A percentile compares a stretch with the other conserved stretches of the same genome.
phyloP scores from a whole-genome alignment of 2,113 vertebrate species.

The Dicaeum eximium region DNA sequence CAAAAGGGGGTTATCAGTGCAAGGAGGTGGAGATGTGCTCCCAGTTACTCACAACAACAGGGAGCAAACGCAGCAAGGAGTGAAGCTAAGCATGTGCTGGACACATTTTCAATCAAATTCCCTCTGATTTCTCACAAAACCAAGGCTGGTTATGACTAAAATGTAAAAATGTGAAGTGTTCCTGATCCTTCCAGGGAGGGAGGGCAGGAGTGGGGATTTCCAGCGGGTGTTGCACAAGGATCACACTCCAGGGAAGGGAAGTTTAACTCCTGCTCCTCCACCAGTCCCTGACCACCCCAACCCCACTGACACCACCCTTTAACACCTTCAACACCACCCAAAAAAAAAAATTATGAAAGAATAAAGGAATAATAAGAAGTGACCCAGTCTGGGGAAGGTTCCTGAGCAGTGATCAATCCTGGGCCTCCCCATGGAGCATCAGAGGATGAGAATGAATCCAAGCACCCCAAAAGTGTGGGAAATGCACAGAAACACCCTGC shows the following conservation, averaged over 20 bases:
- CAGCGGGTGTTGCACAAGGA: conserved; percentile 3
- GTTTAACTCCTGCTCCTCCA: background rate
- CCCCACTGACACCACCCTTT: accelerated
- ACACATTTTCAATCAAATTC: background rate
- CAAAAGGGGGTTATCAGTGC: background rate
- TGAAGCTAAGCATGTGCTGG: background rate
- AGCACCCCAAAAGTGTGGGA: background rate
- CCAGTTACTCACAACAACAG: background rate
- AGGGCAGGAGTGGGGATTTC: conserved; percentile 4
- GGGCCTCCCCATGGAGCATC: background rate
- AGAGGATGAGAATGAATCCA: accelerated
- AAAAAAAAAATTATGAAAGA: background rate
- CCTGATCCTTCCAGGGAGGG: background rate
- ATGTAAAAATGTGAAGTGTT: background rate
- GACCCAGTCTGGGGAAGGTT: accelerated
- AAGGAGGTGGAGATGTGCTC: background rate
- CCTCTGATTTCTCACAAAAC: background rate
- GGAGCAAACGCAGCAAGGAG: background rate
- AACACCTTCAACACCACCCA: background rate
- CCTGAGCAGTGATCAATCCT: accelerated
- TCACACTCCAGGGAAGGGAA: accelerated
- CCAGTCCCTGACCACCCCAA: background rate
- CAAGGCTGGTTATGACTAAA: background rate
- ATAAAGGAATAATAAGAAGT: background rate
- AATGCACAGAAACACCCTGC: background rate